Evolutionary conservation across 1,140 invertebrate genomes (phyloP).

Genomic region (Atta texana): DNA sequence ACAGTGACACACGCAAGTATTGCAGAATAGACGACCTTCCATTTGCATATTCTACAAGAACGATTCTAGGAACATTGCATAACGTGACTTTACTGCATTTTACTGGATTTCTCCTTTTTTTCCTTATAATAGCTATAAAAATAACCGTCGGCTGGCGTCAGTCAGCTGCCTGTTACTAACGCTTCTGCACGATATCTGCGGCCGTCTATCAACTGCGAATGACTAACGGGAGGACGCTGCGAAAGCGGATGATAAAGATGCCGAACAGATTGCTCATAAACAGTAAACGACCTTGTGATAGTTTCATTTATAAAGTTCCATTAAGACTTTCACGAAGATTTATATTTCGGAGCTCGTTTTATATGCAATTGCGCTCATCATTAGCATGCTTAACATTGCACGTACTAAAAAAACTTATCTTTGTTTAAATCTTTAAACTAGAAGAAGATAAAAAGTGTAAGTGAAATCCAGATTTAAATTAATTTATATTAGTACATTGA

Average conservation of each 20-base stretch:
- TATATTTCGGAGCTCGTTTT: not conserved
- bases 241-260: slow-evolving; percentile 54
- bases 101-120: slow-evolving; percentile 61
- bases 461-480: no score
- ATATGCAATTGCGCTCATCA: not conserved
- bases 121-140: slow-evolving; percentile 43
- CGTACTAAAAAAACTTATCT: not conserved
- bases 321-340: not conserved
- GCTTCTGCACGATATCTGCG: slow-evolving; percentile 46
- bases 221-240: slow-evolving; percentile 42
- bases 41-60: slow-evolving; percentile 58
- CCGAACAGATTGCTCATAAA: slow-evolving; percentile 19
- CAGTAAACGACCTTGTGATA: slow-evolving; percentile 59
- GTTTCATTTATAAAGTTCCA: slow-evolving; percentile 44
- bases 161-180: slow-evolving; percentile 59
- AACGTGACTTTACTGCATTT: slow-evolving; percentile 49
- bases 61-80: slow-evolving; percentile 59
- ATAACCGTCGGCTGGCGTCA: slow-evolving; percentile 54
- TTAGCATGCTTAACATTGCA: not conserved
- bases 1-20: slow-evolving; percentile 45
- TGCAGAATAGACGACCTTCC: slow-evolving; percentile 53
- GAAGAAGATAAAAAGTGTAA: no score
- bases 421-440: no score
- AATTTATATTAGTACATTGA: no score
- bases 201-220: slow-evolving; percentile 50